These are phyloP conservation scores for Eurosta solidaginis DNA, from an alignment of 1,140 invertebrate genomes.

Conservation along the genomic window DNA sequence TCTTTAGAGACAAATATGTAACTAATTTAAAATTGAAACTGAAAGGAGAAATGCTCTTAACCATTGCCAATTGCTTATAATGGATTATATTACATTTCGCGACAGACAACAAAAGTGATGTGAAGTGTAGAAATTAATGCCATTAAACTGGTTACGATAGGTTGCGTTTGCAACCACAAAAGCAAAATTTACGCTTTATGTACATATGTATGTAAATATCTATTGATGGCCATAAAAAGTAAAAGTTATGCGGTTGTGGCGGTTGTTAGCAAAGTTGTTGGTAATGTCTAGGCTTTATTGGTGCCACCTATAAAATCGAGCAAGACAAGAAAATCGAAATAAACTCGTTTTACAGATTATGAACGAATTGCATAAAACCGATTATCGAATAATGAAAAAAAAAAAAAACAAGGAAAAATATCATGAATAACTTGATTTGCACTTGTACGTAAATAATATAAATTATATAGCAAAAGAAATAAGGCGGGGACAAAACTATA, in stretches of 20 bases:
- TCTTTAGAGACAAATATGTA: not conserved
- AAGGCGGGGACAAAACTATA: not conserved
- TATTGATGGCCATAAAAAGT: slow-evolving; percentile 16
- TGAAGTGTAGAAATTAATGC: not conserved
- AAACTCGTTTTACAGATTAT: slow-evolving; percentile 3
- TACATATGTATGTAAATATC: not conserved
- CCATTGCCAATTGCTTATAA: not conserved
- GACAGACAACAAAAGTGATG: not conserved
- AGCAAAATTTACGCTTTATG: not conserved
- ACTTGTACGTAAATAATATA: not conserved
- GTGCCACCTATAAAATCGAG: not conserved
- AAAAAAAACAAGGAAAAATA: too few species aligned
- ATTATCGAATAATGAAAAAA: slow-evolving; percentile 9
- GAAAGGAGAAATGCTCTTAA: slow-evolving; percentile 17
- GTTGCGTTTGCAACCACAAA: not conserved
- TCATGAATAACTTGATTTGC: not conserved
- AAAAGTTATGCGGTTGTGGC: slow-evolving; percentile 12
- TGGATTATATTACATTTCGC: not conserved
- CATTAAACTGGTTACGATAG: slow-evolving; percentile 2
- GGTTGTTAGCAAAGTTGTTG: not conserved
- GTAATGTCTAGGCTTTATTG: not conserved
- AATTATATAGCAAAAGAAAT: not conserved
- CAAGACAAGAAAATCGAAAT: not conserved
- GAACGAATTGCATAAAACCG: slow-evolving; percentile 9
- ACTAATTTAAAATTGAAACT: not conserved